phyloP scores from a whole-genome alignment of 23 tunicate genomes.

The Halocynthia aurantium region DNA sequence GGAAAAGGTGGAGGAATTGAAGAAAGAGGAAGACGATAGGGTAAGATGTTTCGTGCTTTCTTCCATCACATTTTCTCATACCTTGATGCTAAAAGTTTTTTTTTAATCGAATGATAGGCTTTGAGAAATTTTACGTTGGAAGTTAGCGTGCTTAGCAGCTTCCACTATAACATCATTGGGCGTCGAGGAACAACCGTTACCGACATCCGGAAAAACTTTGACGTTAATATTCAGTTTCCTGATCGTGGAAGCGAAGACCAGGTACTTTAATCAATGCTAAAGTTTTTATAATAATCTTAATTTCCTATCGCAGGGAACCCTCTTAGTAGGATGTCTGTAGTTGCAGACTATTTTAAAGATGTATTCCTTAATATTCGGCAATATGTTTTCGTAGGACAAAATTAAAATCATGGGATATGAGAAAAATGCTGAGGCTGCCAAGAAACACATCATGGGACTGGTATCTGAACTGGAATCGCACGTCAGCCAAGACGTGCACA shows the following conservation, averaged over 20 bases:
- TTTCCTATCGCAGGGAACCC: not conserved
- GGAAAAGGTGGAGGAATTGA: constrained; percentile 69
- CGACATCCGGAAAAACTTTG: constrained; percentile 54
- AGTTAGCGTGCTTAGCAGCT: constrained; percentile 54
- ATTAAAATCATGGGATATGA: constrained; percentile 92
- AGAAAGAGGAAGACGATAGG: constrained; percentile 85
- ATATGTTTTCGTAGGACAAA: constrained; percentile 45
- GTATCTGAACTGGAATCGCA: constrained; percentile 85
- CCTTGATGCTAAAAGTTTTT: not conserved
- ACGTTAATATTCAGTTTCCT: constrained; percentile 94
- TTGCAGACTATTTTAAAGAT: not conserved
- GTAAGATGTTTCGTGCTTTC: constrained; percentile 12
- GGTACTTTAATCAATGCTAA: constrained; percentile 2
- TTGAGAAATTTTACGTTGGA: constrained; percentile 53
- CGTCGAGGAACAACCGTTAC: constrained; percentile 74
- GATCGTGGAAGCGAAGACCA: constrained; percentile 38
- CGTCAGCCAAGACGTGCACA: constrained; percentile 95
- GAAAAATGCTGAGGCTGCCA: constrained; percentile 74
- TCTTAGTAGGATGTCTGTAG: not conserved
- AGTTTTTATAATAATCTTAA: not conserved
- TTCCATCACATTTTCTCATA: not conserved
- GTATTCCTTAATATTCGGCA: not conserved
- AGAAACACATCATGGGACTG: constrained; percentile 56
- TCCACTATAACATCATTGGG: constrained; percentile 80
- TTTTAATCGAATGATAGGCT: constrained; percentile 22